Percentiles rank a stretch among this genome's conserved stretches.
Conservation (phyloP, 1,140 invertebrate species). For the Tachypleus tridentatus region DNA sequence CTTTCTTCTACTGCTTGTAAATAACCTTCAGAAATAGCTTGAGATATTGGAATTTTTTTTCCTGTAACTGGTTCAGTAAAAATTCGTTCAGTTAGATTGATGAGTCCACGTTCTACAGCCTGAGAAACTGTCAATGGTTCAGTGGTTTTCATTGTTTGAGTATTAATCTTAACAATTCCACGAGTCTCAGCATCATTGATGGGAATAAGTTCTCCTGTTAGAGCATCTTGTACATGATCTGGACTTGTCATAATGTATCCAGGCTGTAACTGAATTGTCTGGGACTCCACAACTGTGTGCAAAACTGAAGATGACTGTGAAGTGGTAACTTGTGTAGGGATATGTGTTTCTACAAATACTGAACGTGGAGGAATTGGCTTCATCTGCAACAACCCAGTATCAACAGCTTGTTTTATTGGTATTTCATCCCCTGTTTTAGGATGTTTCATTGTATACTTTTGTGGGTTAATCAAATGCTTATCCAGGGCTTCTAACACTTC, state of each 20-base stretch:
- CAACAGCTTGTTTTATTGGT: constrained; percentile 58
- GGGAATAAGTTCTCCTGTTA: constrained; percentile 55
- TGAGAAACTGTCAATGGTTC: constrained; percentile 40
- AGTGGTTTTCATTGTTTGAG: constrained; percentile 45
- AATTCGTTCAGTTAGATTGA: constrained; percentile 49
- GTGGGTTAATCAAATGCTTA: constrained; percentile 53
- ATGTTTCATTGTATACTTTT: constrained; percentile 52
- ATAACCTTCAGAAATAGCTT: constrained; percentile 49
- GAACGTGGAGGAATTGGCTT: constrained; percentile 38
- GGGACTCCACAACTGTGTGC: background rate
- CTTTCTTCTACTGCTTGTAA: constrained; percentile 33
- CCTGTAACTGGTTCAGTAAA: constrained; percentile 60
- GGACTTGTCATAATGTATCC: constrained; percentile 56
- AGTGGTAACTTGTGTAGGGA: background rate
- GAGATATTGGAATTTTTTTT: constrained; percentile 46
- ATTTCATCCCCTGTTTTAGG: constrained; percentile 51
- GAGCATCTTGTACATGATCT: constrained; percentile 56
- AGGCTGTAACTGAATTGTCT: constrained; percentile 47
- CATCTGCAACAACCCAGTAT: constrained; percentile 51
- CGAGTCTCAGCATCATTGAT: background rate
- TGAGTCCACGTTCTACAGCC: constrained; percentile 52
- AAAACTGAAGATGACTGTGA: background rate
- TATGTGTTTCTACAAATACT: too few species aligned
- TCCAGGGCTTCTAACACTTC: constrained; percentile 53
- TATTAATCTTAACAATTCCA: constrained; percentile 36